phyloP scores from a whole-genome alignment of 2,797 vertebrate genomes.

The Callimico goeldii region DNA sequence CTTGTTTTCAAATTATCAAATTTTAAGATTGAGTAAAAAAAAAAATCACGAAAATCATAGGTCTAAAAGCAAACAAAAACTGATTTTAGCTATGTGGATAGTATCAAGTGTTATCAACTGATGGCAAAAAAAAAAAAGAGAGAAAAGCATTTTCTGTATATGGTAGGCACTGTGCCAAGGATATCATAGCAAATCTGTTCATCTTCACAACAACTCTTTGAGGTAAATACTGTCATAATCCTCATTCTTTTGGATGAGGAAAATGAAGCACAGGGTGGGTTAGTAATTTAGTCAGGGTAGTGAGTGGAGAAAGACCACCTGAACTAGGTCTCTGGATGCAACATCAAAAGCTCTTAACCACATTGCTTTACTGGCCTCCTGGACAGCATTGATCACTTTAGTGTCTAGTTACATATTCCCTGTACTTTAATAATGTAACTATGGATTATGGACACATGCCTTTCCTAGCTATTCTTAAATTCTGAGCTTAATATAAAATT shows the following conservation, averaged over 20 bases:
- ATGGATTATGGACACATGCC: not conserved
- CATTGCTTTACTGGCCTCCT: not conserved
- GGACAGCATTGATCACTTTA: constrained; percentile 4
- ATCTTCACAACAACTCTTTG: not conserved
- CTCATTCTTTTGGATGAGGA: not conserved
- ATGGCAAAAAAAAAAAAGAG: not conserved
- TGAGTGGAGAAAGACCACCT: not conserved
- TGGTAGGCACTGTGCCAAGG: not conserved
- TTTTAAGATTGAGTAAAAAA: not conserved
- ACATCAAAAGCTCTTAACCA: not conserved
- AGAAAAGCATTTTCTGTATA: not conserved
- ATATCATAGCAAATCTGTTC: not conserved
- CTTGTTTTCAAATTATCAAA: not conserved
- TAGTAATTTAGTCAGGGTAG: not conserved
- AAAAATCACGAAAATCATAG: not conserved
- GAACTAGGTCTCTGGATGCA: not conserved
- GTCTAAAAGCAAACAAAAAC: not conserved
- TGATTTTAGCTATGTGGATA: not conserved
- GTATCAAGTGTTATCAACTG: not conserved
- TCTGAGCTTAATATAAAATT: constrained; percentile 80
- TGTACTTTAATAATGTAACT: constrained; percentile 14
- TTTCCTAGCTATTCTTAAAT: constrained; percentile 76
- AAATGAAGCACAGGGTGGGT: not conserved
- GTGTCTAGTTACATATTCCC: not conserved
- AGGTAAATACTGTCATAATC: not conserved